Evolutionary conservation across 2,113 vertebrate genomes (phyloP).

Genomic region (Pteruthius melanotis): DNA sequence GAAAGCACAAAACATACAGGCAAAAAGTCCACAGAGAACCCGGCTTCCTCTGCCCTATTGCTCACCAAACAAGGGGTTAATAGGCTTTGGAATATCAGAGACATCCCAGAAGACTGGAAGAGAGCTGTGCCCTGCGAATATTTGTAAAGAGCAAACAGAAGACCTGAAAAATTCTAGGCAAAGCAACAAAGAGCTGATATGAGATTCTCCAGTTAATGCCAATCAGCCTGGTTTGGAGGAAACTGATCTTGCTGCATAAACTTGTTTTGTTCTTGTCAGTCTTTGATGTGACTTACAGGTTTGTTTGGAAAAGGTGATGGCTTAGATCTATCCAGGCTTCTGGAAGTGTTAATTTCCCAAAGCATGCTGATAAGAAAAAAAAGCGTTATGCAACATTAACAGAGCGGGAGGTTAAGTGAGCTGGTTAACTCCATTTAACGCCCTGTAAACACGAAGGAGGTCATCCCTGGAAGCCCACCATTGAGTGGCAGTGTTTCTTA

Average conservation of each 20-base stretch:
- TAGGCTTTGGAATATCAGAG: conserved; percentile 23
- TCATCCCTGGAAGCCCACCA: not conserved
- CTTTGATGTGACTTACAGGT: conserved; percentile 54
- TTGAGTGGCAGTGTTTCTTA: not conserved
- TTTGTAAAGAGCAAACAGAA: conserved; percentile 58
- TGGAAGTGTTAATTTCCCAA: conserved; percentile 35
- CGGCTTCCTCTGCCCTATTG: not conserved
- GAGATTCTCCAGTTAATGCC: conserved; percentile 35
- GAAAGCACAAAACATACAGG: not conserved
- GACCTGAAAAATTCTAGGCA: conserved; percentile 29
- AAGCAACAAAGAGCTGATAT: conserved; percentile 20
- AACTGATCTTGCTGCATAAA: not conserved
- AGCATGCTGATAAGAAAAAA: not conserved
- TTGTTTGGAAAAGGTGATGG: conserved; percentile 24
- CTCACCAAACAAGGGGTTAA: conserved; percentile 6
- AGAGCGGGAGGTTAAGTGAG: conserved; percentile 5
- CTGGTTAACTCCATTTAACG: not conserved
- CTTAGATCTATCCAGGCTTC: conserved; percentile 43
- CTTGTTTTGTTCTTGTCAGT: conserved; percentile 52
- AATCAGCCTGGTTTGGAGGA: conserved; percentile 4
- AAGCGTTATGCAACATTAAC: not conserved
- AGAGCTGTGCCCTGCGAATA: not conserved
- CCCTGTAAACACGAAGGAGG: not conserved
- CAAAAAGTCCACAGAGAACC: not conserved
- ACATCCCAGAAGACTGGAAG: conserved; percentile 12